Evolutionary conservation across 2,797 vertebrate genomes (phyloP).

Genomic region (Rhabdomys pumilio): DNA sequence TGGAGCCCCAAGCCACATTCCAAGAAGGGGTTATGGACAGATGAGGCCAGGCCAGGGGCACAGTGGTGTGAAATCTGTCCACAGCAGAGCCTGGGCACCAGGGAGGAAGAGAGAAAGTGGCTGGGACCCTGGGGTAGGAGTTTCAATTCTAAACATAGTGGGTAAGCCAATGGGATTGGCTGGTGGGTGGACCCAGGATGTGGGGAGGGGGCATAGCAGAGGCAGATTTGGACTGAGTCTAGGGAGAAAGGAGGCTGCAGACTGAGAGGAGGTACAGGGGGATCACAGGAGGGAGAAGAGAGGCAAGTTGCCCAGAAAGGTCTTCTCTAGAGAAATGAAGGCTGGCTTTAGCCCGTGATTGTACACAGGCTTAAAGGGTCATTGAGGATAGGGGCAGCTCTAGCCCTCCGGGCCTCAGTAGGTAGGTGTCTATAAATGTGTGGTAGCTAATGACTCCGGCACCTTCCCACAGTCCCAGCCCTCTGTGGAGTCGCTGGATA

Average conservation of each 20-base stretch:
- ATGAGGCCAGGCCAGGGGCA: neutral
- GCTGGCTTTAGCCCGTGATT: neutral
- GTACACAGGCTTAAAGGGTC: neutral
- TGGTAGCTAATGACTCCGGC: neutral
- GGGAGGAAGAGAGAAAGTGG: neutral
- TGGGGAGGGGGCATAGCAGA: neutral
- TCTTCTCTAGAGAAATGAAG: neutral
- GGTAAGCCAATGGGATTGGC: neutral
- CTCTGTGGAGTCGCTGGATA: neutral
- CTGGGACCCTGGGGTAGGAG: neutral
- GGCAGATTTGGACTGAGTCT: neutral
- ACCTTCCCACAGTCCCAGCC: fast-evolving
- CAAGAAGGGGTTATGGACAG: neutral
- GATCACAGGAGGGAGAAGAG: no score
- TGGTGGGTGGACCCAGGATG: no score
- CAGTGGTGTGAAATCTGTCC: neutral
- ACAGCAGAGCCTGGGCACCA: neutral
- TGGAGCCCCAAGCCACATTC: neutral
- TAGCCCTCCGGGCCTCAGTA: neutral
- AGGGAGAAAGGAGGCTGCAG: neutral
- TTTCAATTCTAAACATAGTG: neutral
- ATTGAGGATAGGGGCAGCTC: neutral
- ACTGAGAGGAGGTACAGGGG: neutral
- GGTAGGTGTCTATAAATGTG: neutral
- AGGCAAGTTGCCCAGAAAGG: neutral